A percentile compares a stretch with the other conserved stretches of the same genome.
Conservation (phyloP, 2,797 vertebrate genomes). For the Sebastes trivittatus region DNA sequence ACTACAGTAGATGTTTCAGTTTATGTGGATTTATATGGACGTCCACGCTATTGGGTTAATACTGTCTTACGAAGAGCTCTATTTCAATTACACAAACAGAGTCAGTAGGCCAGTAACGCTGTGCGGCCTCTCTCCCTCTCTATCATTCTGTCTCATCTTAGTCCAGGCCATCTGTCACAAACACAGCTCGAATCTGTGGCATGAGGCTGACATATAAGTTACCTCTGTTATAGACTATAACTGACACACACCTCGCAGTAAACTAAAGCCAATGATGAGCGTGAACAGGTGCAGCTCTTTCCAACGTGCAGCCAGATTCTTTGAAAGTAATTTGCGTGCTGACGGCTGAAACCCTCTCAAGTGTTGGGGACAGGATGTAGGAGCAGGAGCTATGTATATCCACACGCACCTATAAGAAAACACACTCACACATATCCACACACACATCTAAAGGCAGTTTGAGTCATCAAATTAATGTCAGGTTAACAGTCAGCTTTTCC, state of each 20-base stretch:
- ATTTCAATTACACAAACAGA: conserved; percentile 62
- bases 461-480: conserved; percentile 54
- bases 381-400: conserved; percentile 43
- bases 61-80: conserved; percentile 72
- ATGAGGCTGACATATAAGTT: conserved; percentile 47
- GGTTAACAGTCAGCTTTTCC: conserved; percentile 34
- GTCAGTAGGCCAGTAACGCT: conserved; percentile 60
- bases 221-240: conserved; percentile 36
- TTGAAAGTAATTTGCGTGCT: conserved; percentile 53
- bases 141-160: conserved; percentile 69
- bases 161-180: conserved; percentile 78
- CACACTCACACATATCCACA: conserved; percentile 11
- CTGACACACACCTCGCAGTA: conserved; percentile 46
- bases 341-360: conserved; percentile 41
- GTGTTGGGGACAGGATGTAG: conserved; percentile 42
- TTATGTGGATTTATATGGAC: conserved; percentile 52
- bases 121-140: conserved; percentile 49
- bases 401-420: conserved; percentile 26
- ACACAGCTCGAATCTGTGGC: conserved; percentile 51
- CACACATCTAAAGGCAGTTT: conserved; percentile 29
- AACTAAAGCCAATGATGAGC: conserved; percentile 46
- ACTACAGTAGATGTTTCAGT: conserved; percentile 29
- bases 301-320: conserved; percentile 34
- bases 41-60: conserved; percentile 74
- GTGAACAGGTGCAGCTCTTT: conserved; percentile 65